Conservation (phyloP, 2,113 vertebrate species). For the Hyperopisus bebe region DNA sequence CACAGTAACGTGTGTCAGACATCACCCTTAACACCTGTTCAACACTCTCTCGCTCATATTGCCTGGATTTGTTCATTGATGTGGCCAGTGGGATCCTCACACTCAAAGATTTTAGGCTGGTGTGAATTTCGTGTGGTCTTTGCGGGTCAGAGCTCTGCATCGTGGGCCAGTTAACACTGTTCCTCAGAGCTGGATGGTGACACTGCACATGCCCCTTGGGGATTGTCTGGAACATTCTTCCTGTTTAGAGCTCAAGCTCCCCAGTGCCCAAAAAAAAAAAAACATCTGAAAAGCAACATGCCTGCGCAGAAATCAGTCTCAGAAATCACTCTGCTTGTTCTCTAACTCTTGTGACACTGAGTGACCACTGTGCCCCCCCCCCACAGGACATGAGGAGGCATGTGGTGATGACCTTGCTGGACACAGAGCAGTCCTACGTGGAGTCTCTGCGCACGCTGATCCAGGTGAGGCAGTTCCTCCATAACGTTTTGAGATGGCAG, state of each 20-base stretch:
- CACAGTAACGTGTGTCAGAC: not conserved
- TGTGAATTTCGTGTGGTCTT: not conserved
- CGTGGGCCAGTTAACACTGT: not conserved
- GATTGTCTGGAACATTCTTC: not conserved
- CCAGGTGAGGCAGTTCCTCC: constrained; percentile 67
- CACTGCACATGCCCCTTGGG: not conserved
- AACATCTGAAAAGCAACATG: not conserved
- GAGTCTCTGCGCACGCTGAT: constrained; percentile 89
- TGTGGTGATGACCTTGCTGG: constrained; percentile 94
- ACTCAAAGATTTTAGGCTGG: not conserved
- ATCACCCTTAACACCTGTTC: not conserved
- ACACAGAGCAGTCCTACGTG: constrained; percentile 95
- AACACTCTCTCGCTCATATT: not conserved
- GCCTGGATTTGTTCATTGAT: not conserved
- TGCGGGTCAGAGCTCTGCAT: not conserved
- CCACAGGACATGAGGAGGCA: constrained; percentile 95
- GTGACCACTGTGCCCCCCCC: constrained; percentile 19
- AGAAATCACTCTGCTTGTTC: not conserved
- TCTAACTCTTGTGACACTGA: not conserved
- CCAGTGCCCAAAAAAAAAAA: not conserved
- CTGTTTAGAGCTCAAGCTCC: not conserved
- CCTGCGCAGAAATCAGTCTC: not conserved
- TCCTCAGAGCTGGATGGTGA: not conserved
- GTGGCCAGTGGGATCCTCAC: not conserved
- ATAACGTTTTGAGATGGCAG: not conserved